These are phyloP conservation scores for Mimumesa dahlbomi DNA, from an alignment of 2,888 invertebrate species.

Conservation along the genomic window DNA sequence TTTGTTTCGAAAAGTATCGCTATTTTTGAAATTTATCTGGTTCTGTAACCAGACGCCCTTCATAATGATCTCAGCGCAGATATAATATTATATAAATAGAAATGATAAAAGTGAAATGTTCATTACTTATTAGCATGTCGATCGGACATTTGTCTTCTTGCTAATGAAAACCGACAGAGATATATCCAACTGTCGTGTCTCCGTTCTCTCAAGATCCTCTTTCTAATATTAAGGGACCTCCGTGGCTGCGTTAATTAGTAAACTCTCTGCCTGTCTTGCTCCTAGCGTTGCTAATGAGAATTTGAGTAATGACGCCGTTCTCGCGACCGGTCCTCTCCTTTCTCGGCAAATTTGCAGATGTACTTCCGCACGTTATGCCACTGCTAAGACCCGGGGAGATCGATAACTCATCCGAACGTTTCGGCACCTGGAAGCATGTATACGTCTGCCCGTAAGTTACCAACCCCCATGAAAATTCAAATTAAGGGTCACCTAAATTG, in stretches of 20 bases:
- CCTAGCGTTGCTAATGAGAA: constrained; percentile 74
- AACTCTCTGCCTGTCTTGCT: constrained; percentile 72
- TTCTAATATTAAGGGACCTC: constrained; percentile 69
- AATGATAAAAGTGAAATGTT: too few relatives aligned
- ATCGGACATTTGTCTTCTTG: constrained; percentile 61
- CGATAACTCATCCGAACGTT: constrained; percentile 55
- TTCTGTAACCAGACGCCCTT: too few relatives aligned
- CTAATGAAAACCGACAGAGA: constrained; percentile 70
- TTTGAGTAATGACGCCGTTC: constrained; percentile 76
- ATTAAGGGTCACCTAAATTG: too few relatives aligned
- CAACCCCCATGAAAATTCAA: too few relatives aligned
- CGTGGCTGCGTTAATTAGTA: constrained; percentile 75
- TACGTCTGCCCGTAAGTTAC: too few relatives aligned
- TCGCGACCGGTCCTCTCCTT: constrained; percentile 63
- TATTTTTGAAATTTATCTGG: too few relatives aligned
- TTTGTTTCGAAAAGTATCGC: too few relatives aligned
- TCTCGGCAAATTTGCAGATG: constrained; percentile 61
- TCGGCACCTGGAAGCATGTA: not conserved
- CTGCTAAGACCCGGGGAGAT: constrained; percentile 43
- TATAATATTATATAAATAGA: too few relatives aligned
- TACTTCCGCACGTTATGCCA: constrained; percentile 60
- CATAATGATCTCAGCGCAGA: too few relatives aligned
- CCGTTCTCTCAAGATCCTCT: constrained; percentile 51
- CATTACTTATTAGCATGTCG: too few relatives aligned
- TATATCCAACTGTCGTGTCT: constrained; percentile 67